These are phyloP conservation scores for Meteorus cinctellus DNA, from an alignment of 2,888 invertebrate species.

Conservation along the genomic window DNA sequence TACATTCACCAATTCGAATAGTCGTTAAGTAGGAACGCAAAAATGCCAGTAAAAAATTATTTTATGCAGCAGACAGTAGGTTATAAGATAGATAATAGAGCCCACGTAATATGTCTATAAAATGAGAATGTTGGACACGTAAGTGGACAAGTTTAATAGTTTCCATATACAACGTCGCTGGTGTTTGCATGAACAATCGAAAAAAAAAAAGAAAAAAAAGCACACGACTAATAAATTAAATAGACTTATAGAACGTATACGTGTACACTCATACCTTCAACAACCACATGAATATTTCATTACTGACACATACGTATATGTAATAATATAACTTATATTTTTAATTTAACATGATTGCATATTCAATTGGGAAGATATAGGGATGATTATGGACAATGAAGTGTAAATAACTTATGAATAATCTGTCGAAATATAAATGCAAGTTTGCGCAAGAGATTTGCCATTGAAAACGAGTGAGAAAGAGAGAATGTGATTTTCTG, in stretches of 20 bases:
- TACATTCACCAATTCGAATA: not conserved
- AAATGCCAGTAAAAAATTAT: not conserved
- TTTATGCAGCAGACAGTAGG: not conserved
- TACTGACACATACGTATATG: no score
- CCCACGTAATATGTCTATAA: not conserved
- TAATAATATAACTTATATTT: no score
- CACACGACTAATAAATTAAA: not conserved
- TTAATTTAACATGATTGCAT: no score
- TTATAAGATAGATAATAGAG: not conserved
- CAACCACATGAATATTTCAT: no score
- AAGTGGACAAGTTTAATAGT: not conserved
- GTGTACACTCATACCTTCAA: not conserved
- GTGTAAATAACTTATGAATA: not conserved
- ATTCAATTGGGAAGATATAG: no score
- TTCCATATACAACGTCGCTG: not conserved
- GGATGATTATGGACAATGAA: no score
- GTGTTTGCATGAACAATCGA: not conserved
- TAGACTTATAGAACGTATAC: conserved; percentile 3
- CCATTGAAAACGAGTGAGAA: conserved; percentile 16
- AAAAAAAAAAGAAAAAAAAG: not conserved
- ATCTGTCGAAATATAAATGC: not conserved
- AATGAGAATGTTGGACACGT: not conserved
- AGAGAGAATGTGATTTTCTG: conserved; percentile 18
- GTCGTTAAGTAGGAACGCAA: not conserved
- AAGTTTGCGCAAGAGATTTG: conserved; percentile 42